phyloP scores from a whole-genome alignment of 2,888 invertebrate genomes.

The Watsonalla cultraria region DNA sequence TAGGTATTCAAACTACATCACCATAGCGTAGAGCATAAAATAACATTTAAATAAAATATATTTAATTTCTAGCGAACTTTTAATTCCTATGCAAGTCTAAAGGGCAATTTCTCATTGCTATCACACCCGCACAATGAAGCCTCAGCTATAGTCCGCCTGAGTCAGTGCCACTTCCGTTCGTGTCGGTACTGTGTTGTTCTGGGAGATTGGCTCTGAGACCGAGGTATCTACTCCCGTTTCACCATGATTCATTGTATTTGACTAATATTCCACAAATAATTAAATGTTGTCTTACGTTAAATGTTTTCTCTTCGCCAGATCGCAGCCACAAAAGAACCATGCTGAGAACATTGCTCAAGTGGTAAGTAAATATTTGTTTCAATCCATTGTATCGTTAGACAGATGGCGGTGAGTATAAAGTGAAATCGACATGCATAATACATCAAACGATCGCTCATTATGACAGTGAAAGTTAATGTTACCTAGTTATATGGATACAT shows the following conservation, averaged over 20 bases:
- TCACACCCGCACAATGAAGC: conserved; percentile 41
- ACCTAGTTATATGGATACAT: no score
- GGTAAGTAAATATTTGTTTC: conserved; percentile 31
- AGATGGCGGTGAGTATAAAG: conserved; percentile 22
- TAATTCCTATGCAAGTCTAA: background rate
- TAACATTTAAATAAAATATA: no score
- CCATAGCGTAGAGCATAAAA: no score
- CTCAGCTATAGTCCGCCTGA: conserved; percentile 38
- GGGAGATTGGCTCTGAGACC: conserved; percentile 34
- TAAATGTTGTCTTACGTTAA: background rate
- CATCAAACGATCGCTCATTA: conserved; percentile 21
- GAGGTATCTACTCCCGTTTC: conserved; percentile 23
- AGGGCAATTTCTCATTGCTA: conserved; percentile 23
- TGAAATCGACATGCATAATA: conserved; percentile 22
- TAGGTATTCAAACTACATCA: no score
- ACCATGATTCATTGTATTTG: conserved; percentile 45
- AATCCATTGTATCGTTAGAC: conserved; percentile 1
- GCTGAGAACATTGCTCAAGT: conserved; percentile 32
- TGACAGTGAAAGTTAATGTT: conserved; percentile 25
- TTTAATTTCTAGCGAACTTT: background rate
- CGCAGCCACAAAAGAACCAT: conserved; percentile 20
- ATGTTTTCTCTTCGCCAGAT: conserved; percentile 25
- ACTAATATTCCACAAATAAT: conserved; percentile 23
- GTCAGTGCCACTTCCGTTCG: conserved; percentile 56
- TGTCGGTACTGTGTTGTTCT: conserved; percentile 41